Percentiles rank a stretch among this genome's conserved stretches.
Conservation (phyloP, 2,113 vertebrate species). For the Mionectes macconnelli region DNA sequence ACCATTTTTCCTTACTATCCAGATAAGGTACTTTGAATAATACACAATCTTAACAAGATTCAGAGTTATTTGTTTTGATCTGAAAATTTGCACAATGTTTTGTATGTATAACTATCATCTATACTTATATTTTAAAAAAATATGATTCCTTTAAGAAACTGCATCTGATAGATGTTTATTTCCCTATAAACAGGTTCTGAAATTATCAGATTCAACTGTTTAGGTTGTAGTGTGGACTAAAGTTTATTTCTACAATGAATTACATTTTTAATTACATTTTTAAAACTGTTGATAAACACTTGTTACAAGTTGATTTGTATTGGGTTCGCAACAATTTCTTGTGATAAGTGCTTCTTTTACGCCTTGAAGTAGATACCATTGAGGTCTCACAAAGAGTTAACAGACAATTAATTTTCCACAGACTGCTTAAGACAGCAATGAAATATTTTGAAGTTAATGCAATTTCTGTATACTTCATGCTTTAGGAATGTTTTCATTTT, state of each 20-base stretch:
- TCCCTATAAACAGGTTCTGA: background rate
- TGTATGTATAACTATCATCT: background rate
- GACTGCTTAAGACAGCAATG: background rate
- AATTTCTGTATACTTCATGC: background rate
- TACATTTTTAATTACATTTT: background rate
- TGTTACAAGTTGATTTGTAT: background rate
- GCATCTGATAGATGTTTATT: background rate
- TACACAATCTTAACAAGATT: background rate
- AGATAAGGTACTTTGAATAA: background rate
- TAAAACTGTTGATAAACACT: background rate
- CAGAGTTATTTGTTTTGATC: background rate
- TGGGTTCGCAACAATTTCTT: background rate
- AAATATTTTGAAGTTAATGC: background rate
- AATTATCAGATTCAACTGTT: background rate
- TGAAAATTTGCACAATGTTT: background rate
- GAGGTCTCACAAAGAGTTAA: background rate
- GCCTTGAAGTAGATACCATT: background rate
- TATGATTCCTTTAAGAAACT: background rate
- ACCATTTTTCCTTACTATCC: background rate
- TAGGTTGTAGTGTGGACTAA: background rate
- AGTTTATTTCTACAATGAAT: background rate
- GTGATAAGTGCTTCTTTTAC: background rate
- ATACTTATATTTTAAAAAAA: background rate
- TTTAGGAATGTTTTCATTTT: slow-evolving; percentile 6
- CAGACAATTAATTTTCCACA: background rate